Base-by-base conservation (phyloP, 2,113 vertebrate genomes). In the Colaptes auratus region DNA sequence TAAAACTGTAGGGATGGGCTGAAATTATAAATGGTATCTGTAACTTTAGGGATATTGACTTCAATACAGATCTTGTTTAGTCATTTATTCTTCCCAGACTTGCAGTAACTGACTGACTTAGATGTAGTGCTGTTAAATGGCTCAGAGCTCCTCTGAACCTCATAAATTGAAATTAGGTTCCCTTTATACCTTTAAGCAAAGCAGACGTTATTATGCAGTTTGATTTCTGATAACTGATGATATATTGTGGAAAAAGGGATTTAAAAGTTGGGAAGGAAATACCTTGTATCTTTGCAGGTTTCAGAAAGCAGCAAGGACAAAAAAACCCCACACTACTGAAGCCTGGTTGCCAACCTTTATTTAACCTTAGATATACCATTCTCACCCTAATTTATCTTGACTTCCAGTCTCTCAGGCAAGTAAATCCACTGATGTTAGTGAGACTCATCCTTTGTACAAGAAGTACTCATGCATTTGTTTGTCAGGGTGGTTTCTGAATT, bases 101-200 rank as follows among this genome's bases (percentile, higher is more conserved):
- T 83, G 66, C 84, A 82, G 72, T 86, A 76, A 65, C 67, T 28
- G 74, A 67, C 67, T 25, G 63, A 11, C 36, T 86, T 67, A 80
- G 74, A 82, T 92, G 14, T 76, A 65, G 33, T 72, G 16, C 50
- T 88, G 12, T 71, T 87, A 86, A 83, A 48, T 50, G 25, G 6
- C 53, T 76, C 25, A 60, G 33, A 56, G 64, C 61, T 82, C 31
- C 73, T 92, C 44, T 88, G 86, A 92, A 94, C 67, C 46, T 27
- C 23, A 1, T 81, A 76, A 55, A 3, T 89, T 86, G 80, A 59
- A 16, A 21, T 88, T 89, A 81, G 42, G 30, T 88, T 79, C 33
- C 48, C 44, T 90, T 95, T 44, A 56, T 30, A 67, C 53, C 71
- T 92, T 95, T 69, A 89, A 90, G 3, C 39, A 91, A 95, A 90